These are phyloP conservation scores for Molossus alvarezi DNA, from an alignment of 2,797 vertebrate species.

Conservation along the genomic window DNA sequence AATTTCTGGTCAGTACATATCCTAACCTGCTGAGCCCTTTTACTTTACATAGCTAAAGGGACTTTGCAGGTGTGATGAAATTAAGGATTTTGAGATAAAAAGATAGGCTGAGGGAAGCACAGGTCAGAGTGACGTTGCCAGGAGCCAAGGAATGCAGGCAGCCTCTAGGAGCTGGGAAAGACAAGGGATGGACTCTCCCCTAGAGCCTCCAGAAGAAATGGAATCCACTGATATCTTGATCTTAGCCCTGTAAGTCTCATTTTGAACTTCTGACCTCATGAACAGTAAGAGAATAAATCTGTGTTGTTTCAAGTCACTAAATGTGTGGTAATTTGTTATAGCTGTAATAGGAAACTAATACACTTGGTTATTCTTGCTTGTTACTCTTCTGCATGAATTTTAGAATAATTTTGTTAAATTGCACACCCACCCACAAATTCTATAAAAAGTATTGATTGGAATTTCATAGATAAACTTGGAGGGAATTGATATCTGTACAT, in stretches of 20 bases:
- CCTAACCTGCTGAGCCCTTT: not conserved
- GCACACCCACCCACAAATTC: not conserved
- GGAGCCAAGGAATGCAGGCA: not conserved
- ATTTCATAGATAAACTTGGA: not conserved
- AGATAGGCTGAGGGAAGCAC: not conserved
- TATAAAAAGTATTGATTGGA: not conserved
- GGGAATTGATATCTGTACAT: conserved; percentile 17
- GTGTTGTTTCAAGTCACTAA: too few species aligned
- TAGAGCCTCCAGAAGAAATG: too few species aligned
- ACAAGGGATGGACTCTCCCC: too few species aligned
- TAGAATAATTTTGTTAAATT: not conserved
- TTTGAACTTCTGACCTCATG: too few species aligned
- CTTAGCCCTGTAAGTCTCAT: too few species aligned
- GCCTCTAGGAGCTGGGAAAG: too few species aligned
- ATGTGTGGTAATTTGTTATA: too few species aligned
- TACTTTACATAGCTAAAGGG: not conserved
- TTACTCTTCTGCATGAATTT: too few species aligned
- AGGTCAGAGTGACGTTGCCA: not conserved
- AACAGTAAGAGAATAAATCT: too few species aligned
- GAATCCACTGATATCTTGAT: too few species aligned
- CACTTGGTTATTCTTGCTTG: too few species aligned
- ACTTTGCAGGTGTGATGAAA: not conserved
- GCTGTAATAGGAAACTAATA: too few species aligned
- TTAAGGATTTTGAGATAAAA: not conserved
- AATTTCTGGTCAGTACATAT: not conserved